Conservation (phyloP, 2,797 vertebrate species). For the Spinus pinus region DNA sequence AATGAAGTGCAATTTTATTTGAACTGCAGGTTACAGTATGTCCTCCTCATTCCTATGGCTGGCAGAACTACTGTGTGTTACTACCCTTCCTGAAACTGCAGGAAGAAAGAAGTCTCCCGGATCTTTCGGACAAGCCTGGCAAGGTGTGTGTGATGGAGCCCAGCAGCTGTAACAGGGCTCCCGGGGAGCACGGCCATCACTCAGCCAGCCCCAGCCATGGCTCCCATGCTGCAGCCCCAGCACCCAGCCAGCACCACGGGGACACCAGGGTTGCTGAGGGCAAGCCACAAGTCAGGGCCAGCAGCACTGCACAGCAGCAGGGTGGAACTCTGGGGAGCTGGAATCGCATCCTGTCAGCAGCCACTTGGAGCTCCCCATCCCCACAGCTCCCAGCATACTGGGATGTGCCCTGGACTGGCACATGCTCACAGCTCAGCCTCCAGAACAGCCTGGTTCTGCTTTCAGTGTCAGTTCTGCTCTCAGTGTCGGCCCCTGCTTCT, state of each 20-base stretch:
- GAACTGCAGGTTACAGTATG: accelerated
- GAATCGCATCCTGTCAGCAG: not conserved
- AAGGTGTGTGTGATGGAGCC: not conserved
- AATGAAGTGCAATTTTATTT: not conserved
- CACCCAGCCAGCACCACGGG: accelerated
- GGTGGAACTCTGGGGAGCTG: not conserved
- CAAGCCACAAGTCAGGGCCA: not conserved
- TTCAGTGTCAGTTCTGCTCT: not conserved
- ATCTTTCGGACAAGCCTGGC: not conserved
- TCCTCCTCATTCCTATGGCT: not conserved
- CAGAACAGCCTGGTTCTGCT: not conserved
- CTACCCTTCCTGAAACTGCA: not conserved
- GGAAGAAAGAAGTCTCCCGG: accelerated
- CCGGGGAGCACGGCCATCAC: accelerated
- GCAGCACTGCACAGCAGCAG: not conserved
- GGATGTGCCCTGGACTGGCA: not conserved
- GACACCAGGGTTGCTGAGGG: not conserved
- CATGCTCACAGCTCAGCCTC: accelerated
- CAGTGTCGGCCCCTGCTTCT: not conserved
- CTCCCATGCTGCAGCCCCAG: not conserved
- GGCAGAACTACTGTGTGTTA: not conserved
- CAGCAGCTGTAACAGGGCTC: accelerated
- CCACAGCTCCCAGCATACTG: accelerated
- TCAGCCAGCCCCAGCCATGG: accelerated
- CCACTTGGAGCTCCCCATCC: accelerated